These are phyloP conservation scores for Chaunax sp. DNA, from an alignment of 2,797 vertebrate species.

Conservation along the genomic window DNA sequence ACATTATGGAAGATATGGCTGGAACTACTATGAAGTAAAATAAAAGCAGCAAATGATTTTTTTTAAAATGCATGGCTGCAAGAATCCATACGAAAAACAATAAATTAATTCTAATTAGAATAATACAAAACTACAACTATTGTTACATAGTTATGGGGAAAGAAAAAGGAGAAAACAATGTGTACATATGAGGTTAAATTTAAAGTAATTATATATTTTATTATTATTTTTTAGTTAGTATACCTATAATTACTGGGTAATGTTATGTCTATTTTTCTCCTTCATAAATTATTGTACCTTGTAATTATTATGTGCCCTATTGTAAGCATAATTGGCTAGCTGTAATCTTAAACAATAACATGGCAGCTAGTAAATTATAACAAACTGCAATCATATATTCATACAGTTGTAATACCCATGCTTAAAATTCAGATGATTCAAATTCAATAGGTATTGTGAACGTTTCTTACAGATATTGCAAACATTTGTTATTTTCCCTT, in stretches of 20 bases:
- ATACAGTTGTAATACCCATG: background rate
- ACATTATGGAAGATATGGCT: background rate
- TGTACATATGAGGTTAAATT: too few relatives aligned
- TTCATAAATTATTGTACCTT: slow-evolving; percentile 2
- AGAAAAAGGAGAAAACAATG: too few relatives aligned
- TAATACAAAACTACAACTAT: too few relatives aligned
- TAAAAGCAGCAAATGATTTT: too few relatives aligned
- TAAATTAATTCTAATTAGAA: too few relatives aligned
- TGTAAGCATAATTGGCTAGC: background rate
- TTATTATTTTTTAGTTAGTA: slow-evolving; percentile 24
- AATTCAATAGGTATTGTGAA: background rate
- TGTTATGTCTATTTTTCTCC: background rate
- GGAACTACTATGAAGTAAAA: background rate
- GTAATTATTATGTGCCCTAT: slow-evolving; percentile 8
- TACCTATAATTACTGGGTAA: slow-evolving; percentile 7
- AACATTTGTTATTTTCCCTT: background rate
- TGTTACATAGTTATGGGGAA: too few relatives aligned
- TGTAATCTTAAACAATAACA: slow-evolving; percentile 7
- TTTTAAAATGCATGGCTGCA: too few relatives aligned
- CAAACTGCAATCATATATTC: background rate
- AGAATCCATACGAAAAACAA: too few relatives aligned
- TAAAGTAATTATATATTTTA: too few relatives aligned
- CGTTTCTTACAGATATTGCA: slow-evolving; percentile 2
- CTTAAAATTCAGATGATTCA: background rate
- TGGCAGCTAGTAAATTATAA: background rate